These are phyloP conservation scores for Parasteatoda lunata DNA, from an alignment of 2,888 invertebrate genomes.

Conservation along the genomic window DNA sequence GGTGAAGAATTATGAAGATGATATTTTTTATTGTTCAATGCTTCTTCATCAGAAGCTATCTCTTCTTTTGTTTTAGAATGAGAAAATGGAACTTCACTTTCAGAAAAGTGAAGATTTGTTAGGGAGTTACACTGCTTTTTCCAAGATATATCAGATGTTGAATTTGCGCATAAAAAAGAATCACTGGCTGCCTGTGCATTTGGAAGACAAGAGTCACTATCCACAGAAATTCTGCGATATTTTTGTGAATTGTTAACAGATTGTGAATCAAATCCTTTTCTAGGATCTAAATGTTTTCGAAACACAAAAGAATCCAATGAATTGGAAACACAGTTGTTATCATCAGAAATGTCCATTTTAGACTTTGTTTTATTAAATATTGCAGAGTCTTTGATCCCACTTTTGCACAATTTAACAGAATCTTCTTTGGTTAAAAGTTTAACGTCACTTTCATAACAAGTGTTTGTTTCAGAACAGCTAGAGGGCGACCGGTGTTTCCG, in stretches of 20 bases:
- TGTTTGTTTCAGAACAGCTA: conserved; percentile 35
- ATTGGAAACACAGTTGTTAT: conserved; percentile 48
- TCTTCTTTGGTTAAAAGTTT: conserved; percentile 61
- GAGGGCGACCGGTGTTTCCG: conserved; percentile 56
- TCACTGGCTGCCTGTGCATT: conserved; percentile 49
- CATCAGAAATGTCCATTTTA: conserved; percentile 43
- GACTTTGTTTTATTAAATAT: conserved; percentile 39
- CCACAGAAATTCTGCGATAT: conserved; percentile 60
- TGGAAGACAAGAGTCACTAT: conserved; percentile 63
- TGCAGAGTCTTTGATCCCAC: conserved; percentile 43
- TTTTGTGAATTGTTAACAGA: conserved; percentile 41
- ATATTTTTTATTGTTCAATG: conserved; percentile 20
- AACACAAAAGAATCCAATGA: conserved; percentile 63
- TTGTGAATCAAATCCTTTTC: conserved; percentile 57
- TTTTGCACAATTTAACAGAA: conserved; percentile 35
- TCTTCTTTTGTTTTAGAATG: conserved; percentile 43
- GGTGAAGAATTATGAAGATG: conserved; percentile 24
- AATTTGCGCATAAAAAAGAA: conserved; percentile 54
- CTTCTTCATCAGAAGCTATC: conserved; percentile 25
- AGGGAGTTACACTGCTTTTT: conserved; percentile 58
- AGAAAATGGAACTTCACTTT: conserved; percentile 31
- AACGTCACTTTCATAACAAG: conserved; percentile 29
- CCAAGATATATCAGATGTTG: conserved; percentile 52
- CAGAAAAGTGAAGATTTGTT: conserved; percentile 45
- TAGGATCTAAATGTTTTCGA: conserved; percentile 63